Percentiles rank a stretch among this genome's conserved stretches.
These are phyloP conservation scores for Epizoanthus rinbou DNA, from an alignment of 92 coral and sea anemone genomes.

Conservation along the genomic window DNA sequence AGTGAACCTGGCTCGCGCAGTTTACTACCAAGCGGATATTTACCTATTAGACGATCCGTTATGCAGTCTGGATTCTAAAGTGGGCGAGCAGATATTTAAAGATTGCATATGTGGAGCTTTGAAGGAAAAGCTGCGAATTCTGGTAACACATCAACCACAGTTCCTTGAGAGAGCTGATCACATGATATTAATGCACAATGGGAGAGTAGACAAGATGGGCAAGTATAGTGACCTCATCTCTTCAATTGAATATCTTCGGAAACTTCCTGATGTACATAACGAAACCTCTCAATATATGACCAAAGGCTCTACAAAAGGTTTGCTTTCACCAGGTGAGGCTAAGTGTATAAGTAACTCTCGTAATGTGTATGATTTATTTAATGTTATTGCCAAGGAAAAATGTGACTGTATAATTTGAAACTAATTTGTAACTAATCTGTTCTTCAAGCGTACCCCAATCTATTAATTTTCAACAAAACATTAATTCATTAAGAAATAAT, in stretches of 20 bases:
- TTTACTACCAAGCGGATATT: constrained; percentile 14
- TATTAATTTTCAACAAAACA: too few relatives aligned
- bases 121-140: constrained; percentile 15
- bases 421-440: too few relatives aligned
- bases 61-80: constrained; percentile 19
- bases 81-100: constrained; percentile 24
- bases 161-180: constrained; percentile 23
- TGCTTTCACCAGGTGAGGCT: constrained; percentile 25
- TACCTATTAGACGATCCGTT: constrained; percentile 21
- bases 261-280: background rate
- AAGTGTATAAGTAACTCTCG: too few relatives aligned
- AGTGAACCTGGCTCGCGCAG: constrained; percentile 25
- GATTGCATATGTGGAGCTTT: constrained; percentile 18
- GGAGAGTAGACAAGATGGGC: constrained; percentile 8
- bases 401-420: too few relatives aligned
- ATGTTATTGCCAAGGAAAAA: too few relatives aligned
- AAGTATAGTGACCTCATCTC: constrained; percentile 8
- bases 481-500: too few relatives aligned
- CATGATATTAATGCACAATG: constrained; percentile 8
- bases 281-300: background rate
- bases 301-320: background rate
- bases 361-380: too few relatives aligned
- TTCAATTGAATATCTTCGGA: constrained; percentile 15
- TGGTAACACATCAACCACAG: constrained; percentile 8
- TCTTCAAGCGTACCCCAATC: too few relatives aligned